Evolutionary conservation across 1,140 invertebrate species (phyloP), one percentile per base, ranked within the genome.

Genomic region (Rhopalosiphum padi): DNA sequence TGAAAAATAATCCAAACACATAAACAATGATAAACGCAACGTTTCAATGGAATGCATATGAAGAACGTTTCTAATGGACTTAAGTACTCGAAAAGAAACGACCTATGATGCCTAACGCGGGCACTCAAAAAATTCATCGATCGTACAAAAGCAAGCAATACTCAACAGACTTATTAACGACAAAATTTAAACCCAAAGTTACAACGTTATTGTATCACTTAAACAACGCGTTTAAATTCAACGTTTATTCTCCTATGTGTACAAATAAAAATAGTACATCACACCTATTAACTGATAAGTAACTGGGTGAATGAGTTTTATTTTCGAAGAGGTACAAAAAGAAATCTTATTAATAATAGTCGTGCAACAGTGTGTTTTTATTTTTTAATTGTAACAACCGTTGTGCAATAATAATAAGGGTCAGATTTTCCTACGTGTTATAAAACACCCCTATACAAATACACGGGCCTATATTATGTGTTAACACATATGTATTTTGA

Each of bases 361-460:
- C 25, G 30, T 68, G 60, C 30, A 68, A 68, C 60, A 68, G 30
- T 68, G 30, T 68, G 60, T 68, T 30, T n/a, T 68, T 68, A 68
- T 68, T 68, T 30, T 68, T 68, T 68, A 68, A 68, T 68, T 68
- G 60, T 30, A 68, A 35, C 37, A 85, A 8, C 22, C 22, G 37
- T 85, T 85, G 11, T 37, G 83, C 37, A 37, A 37, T 83, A 37
- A 83, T n/a, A 68, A 68, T 68, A 68, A 35, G 83, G 83, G 83
- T 85, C 35, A 43, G 35, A 41, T 85, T 85, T 85, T 85, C 3
- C 83, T 23, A 11, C 35, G 83, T 37, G 83, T 85, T 3, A 85
- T 43, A 85, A 85, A 43, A 85, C 83, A 85, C 83, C 83, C 83
- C 83, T 85, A 43, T 85, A 41, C 11, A 85, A 85, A 85, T 85